A percentile compares a stretch with the other conserved stretches of the same genome.
Conservation (phyloP, 2,797 vertebrate species). For the Numenius phaeopus region DNA sequence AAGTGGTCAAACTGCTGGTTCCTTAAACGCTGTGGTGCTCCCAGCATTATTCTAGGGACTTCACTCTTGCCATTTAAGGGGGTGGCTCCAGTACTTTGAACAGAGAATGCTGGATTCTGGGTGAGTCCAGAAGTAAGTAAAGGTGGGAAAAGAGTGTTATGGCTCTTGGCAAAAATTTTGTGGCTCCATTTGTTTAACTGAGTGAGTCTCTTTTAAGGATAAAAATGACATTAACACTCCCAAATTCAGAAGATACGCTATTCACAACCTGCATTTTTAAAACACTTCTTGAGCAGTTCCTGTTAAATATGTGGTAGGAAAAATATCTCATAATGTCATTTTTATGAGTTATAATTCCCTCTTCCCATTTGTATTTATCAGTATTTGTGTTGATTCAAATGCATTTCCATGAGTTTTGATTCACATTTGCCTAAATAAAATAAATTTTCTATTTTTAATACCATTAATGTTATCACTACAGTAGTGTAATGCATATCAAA, state of each 20-base stretch:
- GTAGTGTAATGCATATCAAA: background rate
- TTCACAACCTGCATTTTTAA: background rate
- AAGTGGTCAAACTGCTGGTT: background rate
- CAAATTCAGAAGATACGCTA: background rate
- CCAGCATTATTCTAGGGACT: background rate
- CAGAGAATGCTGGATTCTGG: background rate
- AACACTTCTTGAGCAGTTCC: background rate
- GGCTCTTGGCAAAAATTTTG: background rate
- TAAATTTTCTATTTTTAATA: background rate
- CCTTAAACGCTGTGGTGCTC: background rate
- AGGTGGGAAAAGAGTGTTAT: background rate
- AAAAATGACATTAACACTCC: background rate
- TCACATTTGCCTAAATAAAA: conserved; percentile 5
- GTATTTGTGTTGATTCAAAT: background rate
- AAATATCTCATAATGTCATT: background rate
- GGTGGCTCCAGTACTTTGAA: background rate
- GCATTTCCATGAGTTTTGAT: background rate
- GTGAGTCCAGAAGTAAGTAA: background rate
- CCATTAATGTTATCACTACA: background rate
- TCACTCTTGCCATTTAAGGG: rapidly evolving
- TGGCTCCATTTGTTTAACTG: background rate
- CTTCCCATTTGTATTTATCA: background rate
- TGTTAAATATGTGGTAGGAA: background rate
- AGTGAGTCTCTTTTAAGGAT: background rate
- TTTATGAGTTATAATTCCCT: background rate